Percentiles rank a stretch among this genome's conserved stretches.
These are phyloP conservation scores for Chionoecetes opilio DNA, from an alignment of 1,140 invertebrate genomes.

Conservation along the genomic window DNA sequence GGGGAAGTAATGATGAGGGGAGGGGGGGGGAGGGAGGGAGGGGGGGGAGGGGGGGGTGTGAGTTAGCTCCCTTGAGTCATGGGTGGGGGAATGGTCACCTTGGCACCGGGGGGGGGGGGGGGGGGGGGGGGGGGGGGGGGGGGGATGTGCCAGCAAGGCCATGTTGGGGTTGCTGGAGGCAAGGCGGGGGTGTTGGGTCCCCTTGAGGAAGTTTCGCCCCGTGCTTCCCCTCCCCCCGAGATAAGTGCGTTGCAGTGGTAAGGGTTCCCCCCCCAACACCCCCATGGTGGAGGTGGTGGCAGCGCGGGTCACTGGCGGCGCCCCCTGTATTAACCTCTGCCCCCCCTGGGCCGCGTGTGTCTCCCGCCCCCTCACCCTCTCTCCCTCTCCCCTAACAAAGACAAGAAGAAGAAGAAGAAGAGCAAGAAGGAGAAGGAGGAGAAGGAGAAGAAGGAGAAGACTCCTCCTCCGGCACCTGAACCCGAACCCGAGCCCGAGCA, in stretches of 20 bases:
- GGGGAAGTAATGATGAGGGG: neutral
- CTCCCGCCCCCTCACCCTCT: conserved; percentile 4
- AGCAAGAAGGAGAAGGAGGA: conserved; percentile 25
- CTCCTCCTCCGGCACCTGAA: neutral
- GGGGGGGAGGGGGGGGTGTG: neutral
- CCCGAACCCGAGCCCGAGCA: neutral
- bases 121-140: too few species aligned
- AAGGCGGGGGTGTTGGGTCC: neutral
- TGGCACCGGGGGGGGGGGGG: neutral
- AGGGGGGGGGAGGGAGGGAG: neutral
- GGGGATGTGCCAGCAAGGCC: neutral
- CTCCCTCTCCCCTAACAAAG: conserved; percentile 65
- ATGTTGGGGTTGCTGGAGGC: neutral
- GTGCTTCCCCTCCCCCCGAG: neutral
- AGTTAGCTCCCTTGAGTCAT: neutral
- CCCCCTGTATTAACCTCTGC: neutral
- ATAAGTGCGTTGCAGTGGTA: too few species aligned
- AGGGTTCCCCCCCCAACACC: neutral
- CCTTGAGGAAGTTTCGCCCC: neutral
- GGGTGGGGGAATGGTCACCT: neutral
- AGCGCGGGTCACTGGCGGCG: neutral
- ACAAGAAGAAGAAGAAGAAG: conserved; percentile 69
- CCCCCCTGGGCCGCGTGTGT: neutral
- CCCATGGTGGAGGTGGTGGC: neutral
- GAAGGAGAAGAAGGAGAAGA: neutral